Conservation (phyloP, 2,113 vertebrate genomes). For the Circaetus gallicus region DNA sequence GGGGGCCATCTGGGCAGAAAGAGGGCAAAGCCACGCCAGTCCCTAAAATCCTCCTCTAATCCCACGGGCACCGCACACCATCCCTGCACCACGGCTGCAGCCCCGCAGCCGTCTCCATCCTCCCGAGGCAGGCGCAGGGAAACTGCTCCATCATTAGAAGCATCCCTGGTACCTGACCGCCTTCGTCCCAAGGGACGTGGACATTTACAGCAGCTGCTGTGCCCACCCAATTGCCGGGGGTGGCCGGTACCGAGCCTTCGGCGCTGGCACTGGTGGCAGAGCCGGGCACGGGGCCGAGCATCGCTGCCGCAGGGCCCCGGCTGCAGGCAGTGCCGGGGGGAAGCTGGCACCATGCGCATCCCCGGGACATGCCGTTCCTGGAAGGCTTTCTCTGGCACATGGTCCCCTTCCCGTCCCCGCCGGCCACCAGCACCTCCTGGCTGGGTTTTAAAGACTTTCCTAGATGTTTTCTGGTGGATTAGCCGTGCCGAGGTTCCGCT, state of each 20-base stretch:
- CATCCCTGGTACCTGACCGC: background rate
- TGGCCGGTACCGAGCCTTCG: background rate
- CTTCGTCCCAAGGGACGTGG: background rate
- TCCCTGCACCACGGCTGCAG: background rate
- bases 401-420: background rate
- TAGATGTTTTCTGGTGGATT: background rate
- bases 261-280: background rate
- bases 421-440: background rate
- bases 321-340: background rate
- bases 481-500: background rate
- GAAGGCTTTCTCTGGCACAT: background rate
- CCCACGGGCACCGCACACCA: rapidly evolving
- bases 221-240: background rate
- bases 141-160: background rate
- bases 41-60: background rate
- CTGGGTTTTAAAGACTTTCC: background rate
- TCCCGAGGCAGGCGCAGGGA: background rate
- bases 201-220: background rate
- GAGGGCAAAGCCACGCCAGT: background rate
- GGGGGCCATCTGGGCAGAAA: background rate
- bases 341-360: background rate
- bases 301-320: background rate
- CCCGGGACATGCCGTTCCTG: background rate
- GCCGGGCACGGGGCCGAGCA: background rate
- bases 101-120: background rate